Conservation (phyloP, 2,113 vertebrate species). For the Serinus canaria region DNA sequence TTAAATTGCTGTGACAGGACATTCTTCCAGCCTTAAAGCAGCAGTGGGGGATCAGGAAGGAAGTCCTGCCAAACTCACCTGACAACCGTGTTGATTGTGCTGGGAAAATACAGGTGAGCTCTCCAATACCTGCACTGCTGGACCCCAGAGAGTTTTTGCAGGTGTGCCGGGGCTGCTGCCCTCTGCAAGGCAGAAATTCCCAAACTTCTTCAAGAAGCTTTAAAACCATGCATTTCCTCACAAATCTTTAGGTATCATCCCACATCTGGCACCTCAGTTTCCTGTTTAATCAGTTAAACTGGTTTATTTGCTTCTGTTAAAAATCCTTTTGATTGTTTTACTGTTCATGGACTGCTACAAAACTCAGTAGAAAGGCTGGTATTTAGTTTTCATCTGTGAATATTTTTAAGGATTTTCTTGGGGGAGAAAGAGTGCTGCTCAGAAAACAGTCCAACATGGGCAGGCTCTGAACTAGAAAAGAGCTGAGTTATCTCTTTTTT, state of each 20-base stretch:
- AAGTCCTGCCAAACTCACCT: background rate
- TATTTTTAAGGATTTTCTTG: background rate
- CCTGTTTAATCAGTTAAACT: background rate
- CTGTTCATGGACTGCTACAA: background rate
- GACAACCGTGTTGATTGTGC: accelerated
- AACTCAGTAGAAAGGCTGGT: background rate
- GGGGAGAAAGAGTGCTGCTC: background rate
- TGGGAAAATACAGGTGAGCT: background rate
- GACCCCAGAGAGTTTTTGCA: accelerated
- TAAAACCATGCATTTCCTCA: accelerated
- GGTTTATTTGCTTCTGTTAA: background rate
- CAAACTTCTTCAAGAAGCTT: background rate
- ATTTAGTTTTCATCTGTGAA: background rate
- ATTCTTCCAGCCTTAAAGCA: background rate
- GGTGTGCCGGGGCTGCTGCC: background rate
- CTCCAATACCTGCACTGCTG: accelerated
- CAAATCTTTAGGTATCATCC: background rate
- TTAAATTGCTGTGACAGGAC: background rate
- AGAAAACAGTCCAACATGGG: background rate
- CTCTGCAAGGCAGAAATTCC: background rate
- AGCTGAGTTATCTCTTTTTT: slow-evolving; percentile 8
- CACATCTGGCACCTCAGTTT: accelerated
- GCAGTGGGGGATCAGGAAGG: background rate
- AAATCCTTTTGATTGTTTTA: background rate
- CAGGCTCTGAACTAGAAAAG: background rate